Evolutionary conservation across 2,888 invertebrate species (phyloP).

Genomic region (Morpho helenor): DNA sequence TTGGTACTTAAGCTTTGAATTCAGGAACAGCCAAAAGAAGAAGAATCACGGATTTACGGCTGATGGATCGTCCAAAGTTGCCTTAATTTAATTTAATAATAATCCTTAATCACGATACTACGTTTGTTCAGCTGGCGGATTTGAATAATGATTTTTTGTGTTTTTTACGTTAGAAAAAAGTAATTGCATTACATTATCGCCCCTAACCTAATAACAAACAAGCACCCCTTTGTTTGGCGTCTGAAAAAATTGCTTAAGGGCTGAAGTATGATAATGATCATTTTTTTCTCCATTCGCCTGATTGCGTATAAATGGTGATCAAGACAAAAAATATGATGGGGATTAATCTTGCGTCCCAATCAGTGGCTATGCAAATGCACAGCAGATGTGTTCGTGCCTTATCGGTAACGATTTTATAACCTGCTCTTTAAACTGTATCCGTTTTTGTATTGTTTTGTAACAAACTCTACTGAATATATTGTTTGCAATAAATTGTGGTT

Average conservation of each 20-base stretch:
- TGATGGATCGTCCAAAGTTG: not conserved
- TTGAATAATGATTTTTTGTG: conserved; percentile 69
- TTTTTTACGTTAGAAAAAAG: conserved; percentile 59
- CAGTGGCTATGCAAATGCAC: conserved; percentile 70
- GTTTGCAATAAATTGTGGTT: not conserved
- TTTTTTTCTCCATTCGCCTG: conserved; percentile 65
- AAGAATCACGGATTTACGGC: not conserved
- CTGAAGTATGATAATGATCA: conserved; percentile 75
- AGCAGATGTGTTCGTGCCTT: conserved; percentile 70
- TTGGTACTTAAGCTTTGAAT: not conserved
- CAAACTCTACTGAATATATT: not conserved
- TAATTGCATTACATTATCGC: conserved; percentile 78
- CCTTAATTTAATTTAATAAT: conserved; percentile 27
- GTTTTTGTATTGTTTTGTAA: conserved; percentile 9
- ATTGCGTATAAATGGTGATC: conserved; percentile 73
- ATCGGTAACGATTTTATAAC: conserved; percentile 49
- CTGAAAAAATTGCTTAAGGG: conserved; percentile 78
- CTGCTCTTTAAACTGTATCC: conserved; percentile 33
- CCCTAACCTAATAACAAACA: conserved; percentile 76
- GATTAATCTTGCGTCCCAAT: conserved; percentile 74
- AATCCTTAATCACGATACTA: conserved; percentile 58
- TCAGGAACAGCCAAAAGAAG: not conserved
- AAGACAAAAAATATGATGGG: conserved; percentile 75
- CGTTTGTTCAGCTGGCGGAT: conserved; percentile 73
- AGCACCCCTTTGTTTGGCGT: conserved; percentile 73